These are phyloP conservation scores for Macropis europaea DNA, from an alignment of 2,888 invertebrate genomes.

Conservation along the genomic window DNA sequence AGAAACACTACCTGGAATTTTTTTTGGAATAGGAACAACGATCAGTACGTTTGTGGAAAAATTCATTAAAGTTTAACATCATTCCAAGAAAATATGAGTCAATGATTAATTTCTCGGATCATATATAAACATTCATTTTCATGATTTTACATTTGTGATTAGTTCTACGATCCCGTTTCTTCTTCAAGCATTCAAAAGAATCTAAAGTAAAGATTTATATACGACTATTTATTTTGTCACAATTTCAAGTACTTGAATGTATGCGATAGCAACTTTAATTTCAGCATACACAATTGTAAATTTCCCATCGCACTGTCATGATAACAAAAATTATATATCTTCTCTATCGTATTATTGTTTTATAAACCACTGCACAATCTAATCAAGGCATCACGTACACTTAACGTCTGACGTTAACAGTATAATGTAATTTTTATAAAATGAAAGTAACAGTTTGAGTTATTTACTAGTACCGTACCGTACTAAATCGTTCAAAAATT, in stretches of 20 bases:
- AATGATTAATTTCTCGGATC: not conserved
- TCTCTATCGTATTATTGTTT: no score
- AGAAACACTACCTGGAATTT: constrained; percentile 1
- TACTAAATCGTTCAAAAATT: constrained; percentile 1
- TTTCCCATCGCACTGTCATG: not conserved
- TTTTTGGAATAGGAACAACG: constrained; percentile 9
- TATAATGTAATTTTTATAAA: constrained; percentile 9
- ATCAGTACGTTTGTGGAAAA: not conserved
- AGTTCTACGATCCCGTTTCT: not conserved
- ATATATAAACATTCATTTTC: constrained; percentile 19
- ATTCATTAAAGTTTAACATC: not conserved
- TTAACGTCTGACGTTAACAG: not conserved
- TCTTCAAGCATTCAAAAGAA: not conserved
- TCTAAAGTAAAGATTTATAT: constrained; percentile 20
- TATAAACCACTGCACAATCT: no score
- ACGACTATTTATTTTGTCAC: not conserved
- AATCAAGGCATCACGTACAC: constrained; percentile 11
- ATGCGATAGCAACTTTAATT: constrained; percentile 1
- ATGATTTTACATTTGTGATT: not conserved
- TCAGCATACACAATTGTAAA: not conserved
- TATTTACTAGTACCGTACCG: not conserved
- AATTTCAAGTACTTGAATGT: not conserved
- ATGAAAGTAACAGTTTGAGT: constrained; percentile 6
- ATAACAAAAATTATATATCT: constrained; percentile 19
- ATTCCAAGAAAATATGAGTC: not conserved